Evolutionary conservation across 2,113 vertebrate genomes (phyloP).

Genomic region (Hiodon alosoides): DNA sequence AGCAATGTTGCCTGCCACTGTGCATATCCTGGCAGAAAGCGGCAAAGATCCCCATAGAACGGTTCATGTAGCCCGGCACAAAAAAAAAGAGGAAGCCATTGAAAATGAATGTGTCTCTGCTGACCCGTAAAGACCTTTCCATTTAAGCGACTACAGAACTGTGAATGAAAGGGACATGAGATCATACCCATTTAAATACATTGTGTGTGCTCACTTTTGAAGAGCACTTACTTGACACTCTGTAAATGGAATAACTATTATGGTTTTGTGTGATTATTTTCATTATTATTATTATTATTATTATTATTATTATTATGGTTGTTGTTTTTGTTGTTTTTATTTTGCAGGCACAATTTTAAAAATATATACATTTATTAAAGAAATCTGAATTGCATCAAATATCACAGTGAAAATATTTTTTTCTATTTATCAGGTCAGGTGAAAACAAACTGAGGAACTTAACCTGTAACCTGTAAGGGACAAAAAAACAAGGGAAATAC

Average conservation of each 20-base stretch:
- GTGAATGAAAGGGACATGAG: slow-evolving; percentile 57
- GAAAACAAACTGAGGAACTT: too few species aligned
- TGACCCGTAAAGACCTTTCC: slow-evolving; percentile 60
- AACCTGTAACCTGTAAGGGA: too few species aligned
- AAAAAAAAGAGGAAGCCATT: slow-evolving; percentile 23
- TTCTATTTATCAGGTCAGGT: too few species aligned
- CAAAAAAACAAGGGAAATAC: too few species aligned
- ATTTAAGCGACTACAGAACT: slow-evolving; percentile 57
- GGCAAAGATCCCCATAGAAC: slow-evolving; percentile 11
- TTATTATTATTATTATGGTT: not conserved
- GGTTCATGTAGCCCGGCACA: slow-evolving; percentile 9
- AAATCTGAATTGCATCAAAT: not conserved
- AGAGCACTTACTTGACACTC: slow-evolving; percentile 27
- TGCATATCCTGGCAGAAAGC: slow-evolving; percentile 23
- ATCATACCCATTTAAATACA: slow-evolving; percentile 64
- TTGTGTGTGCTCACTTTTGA: slow-evolving; percentile 57
- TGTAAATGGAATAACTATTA: slow-evolving; percentile 18
- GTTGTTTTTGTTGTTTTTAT: too few species aligned
- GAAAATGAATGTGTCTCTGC: slow-evolving; percentile 38
- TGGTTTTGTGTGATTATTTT: slow-evolving; percentile 9
- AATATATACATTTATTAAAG: not conserved
- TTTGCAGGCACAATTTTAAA: not conserved
- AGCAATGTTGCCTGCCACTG: slow-evolving; percentile 25
- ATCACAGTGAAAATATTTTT: not conserved
- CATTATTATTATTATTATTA: slow-evolving; percentile 7